Base-by-base conservation (phyloP, 35 echinoderm and acorn worm genomes). In the Holothuria glaberrima region DNA sequence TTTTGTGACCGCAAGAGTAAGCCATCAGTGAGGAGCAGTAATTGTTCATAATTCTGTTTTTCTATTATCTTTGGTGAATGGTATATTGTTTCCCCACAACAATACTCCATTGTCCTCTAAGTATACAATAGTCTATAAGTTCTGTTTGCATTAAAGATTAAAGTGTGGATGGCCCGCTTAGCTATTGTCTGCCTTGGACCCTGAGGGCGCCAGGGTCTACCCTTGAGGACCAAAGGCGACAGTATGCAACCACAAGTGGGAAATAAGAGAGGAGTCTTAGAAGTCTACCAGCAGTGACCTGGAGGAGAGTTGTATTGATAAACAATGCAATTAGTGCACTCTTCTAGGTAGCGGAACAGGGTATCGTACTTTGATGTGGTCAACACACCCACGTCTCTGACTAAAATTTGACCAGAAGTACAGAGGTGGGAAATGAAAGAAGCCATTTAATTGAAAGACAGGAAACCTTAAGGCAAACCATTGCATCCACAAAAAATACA, bases 1-100 rank as follows among this genome's bases (percentile, higher is more conserved):
- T 12, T 54, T 17, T 54, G 50, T 54, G 50, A 54, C 50, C 50
- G 16, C 50, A 54, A 54, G 50, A 54, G 12, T 14, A 54, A 54
- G 50, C 50, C 16, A 54, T 54, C 16, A 14, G 50, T 54, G 50
- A 54, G 13, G 50, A 78, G 74, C 27, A 45, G 20, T 20, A 78
- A 78, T 78, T 78, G 50, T 78, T 78, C 74, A 48, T 48, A 45
- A 45, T 41, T 78, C 44, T 78, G 50, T 78, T 21, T 48, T 20
- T 78, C 74, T 78, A 48, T 78, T 78, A 78, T 78, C 74, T 48
- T 78, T 48, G 74, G 74, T 78, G 38, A 78, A 78, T 78, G 50
- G 74, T 52, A 48, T 78, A 54, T 78, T 22, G 25, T 78, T 78
- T 78, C 44, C 35, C 33, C 26, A 78, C 21, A 21, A 78, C 74